These are phyloP conservation scores for Chouioia cunea DNA, from an alignment of 2,888 invertebrate genomes.

Conservation along the genomic window DNA sequence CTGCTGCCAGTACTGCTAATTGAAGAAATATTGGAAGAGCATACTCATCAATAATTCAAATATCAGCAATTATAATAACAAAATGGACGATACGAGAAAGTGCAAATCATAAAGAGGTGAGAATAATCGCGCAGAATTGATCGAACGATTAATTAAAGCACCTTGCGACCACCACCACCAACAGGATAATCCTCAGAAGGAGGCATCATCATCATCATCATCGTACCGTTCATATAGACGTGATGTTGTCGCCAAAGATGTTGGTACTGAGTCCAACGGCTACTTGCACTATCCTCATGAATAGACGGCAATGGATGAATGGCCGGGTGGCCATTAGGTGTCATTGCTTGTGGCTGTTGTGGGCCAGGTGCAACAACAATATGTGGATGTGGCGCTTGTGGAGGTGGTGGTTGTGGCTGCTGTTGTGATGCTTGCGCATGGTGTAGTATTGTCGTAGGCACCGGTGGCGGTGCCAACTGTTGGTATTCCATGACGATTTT, in stretches of 20 bases:
- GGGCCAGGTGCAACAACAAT: slow-evolving; percentile 62
- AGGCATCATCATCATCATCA: not conserved
- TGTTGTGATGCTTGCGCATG: slow-evolving; percentile 60
- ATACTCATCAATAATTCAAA: too few relatives aligned
- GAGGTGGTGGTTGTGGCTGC: slow-evolving; percentile 51
- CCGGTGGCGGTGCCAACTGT: slow-evolving; percentile 71
- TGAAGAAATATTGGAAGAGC: too few relatives aligned
- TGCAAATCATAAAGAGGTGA: too few relatives aligned
- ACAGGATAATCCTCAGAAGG: not conserved
- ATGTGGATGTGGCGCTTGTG: slow-evolving; percentile 62
- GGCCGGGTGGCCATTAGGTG: too few relatives aligned
- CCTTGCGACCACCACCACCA: slow-evolving; percentile 2
- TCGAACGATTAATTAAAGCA: too few relatives aligned
- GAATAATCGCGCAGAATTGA: too few relatives aligned
- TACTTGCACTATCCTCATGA: slow-evolving; percentile 73
- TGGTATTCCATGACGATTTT: slow-evolving; percentile 67
- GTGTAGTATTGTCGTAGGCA: slow-evolving; percentile 63
- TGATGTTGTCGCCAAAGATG: slow-evolving; percentile 84
- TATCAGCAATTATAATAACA: too few relatives aligned
- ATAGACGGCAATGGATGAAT: slow-evolving; percentile 72
- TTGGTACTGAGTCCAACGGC: slow-evolving; percentile 79
- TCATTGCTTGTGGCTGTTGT: slow-evolving; percentile 54
- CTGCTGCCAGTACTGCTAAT: too few relatives aligned
- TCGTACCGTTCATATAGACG: slow-evolving; percentile 81
- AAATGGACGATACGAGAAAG: too few relatives aligned